Base-by-base conservation (phyloP, 1,140 invertebrate species). In the Hydropsyche tenuis region DNA sequence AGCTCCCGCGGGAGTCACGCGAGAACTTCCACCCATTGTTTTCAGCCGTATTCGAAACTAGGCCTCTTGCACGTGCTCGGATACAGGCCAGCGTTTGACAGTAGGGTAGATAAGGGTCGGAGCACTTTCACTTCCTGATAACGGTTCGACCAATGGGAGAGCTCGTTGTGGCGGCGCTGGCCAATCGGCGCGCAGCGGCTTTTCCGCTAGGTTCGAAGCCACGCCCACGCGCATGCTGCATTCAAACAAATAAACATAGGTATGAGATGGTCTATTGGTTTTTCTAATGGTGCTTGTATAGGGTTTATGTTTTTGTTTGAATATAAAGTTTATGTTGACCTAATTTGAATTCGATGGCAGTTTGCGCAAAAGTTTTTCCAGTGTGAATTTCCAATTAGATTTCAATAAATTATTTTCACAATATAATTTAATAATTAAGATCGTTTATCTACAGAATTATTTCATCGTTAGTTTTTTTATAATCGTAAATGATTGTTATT, bases 51-150 rank as follows among this genome's bases (percentile, higher is more conserved):
- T 43, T 43, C 12, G 5, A 6, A 6, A 6, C 12, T 43, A 43
- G 37, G 5, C 5, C 5, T 43, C 37, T 6, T 12, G 37, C 37
- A 43, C 5, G 37, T 43, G 12, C n/a, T n/a, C n/a, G n/a, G n/a
- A 4, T 51, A 22, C n/a, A 14, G 4, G 5, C 3, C 20, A 3
- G 48, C 30, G 9, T 37, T 37, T 37, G 30, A 37, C 30, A 25
- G 23, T 25, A 11, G 51, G 22, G 12, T 11, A 23, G 56, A 60
- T 60, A 60, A 60, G 56, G 56, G 56, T 60, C 56, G 11, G 18
- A 11, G 20, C 14, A 65, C 63, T 65, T 65, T 65, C 63, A 65
- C 63, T 65, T 65, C 63, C 63, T 65, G 63, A 65, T 65, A 65
- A 65, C 37, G 63, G 4, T 3, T 65, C 63, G 14, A 43, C 63